Percentiles rank a stretch among this genome's conserved stretches.
Conservation (phyloP, 2,888 invertebrate genomes). For the Dryocosmus kuriphilus region DNA sequence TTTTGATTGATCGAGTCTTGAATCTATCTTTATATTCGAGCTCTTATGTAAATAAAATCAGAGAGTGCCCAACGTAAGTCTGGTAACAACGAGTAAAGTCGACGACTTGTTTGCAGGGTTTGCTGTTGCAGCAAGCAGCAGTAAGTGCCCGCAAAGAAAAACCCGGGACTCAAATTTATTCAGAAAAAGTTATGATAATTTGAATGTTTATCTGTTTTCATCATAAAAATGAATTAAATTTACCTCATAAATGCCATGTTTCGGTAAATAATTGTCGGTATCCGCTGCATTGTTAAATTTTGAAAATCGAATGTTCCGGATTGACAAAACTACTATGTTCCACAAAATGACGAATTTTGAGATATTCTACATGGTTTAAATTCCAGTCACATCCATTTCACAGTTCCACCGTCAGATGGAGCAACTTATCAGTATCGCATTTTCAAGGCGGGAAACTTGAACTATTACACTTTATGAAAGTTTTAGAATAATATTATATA, state of each 20-base stretch:
- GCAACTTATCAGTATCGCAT: not conserved
- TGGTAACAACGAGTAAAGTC: not conserved
- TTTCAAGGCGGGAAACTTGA: not conserved
- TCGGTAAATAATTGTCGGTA: constrained; percentile 63
- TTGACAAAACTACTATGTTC: constrained; percentile 8
- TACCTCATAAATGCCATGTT: constrained; percentile 72
- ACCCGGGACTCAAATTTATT: constrained; percentile 44
- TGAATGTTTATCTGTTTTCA: not conserved
- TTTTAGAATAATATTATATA: too few species aligned
- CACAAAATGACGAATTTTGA: constrained; percentile 38
- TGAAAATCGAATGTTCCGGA: constrained; percentile 2
- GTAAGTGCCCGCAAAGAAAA: constrained; percentile 14
- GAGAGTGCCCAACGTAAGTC: not conserved
- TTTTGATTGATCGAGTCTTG: not conserved
- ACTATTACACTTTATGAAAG: not conserved
- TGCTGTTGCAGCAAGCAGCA: too few species aligned
- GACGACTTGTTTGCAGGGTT: too few species aligned
- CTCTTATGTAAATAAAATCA: not conserved
- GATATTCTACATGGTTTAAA: not conserved
- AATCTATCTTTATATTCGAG: not conserved
- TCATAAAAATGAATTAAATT: constrained; percentile 33
- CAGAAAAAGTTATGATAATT: not conserved
- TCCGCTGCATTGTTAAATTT: constrained; percentile 68
- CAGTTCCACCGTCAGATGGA: not conserved
- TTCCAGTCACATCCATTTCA: not conserved